Base-by-base conservation (phyloP, 2,888 invertebrate species). In the Polymixis flavicincta region DNA sequence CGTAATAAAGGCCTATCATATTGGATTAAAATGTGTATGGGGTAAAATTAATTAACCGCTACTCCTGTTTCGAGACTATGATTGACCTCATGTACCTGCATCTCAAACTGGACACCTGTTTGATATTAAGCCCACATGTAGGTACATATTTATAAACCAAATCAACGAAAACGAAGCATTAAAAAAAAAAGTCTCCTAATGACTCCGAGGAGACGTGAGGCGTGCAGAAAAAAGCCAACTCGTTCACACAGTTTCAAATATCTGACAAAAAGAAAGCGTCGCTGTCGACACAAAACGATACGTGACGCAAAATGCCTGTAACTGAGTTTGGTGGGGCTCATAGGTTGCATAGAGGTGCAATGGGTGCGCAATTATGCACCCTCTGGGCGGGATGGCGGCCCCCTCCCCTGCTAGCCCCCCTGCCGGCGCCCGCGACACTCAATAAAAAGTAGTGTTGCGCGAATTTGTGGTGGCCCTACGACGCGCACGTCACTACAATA, bases 401-500 rank as follows among this genome's bases (percentile, higher is more conserved):
- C 84, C 74, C 84, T 66, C 83, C 37, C n/a, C n/a, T n/a, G n/a
- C n/a, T n/a, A n/a, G n/a, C n/a, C n/a, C n/a, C 48, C 64, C 28
- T 17, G 37, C 22, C 82, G 69, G 76, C 76, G 74, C 85, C 78
- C 90, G 85, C 87, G 89, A 89, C 90, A 90, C 92, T 92, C 90
- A 90, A 92, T 92, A 91, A 91, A 92, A 92, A 92, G 92, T 91
- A 90, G 92, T 92, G 92, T 90, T 86, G 89, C 90, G 89, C 89
- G 90, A 90, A 89, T 91, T 89, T 88, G 92, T 90, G 90, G 89
- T 86, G 89, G 88, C 91, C 91, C 92, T 88, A 81, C 72, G 83
- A 82, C 75, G 78, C 74, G 69, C 79, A 83, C 78, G 85, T 80
- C 74, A 80, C 71, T 52, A 63, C 76, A 54, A 7, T 79, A 90